Evolutionary conservation across 30 jellyfish, hydroid and myxozoan genomes (phyloP).

Genomic region (Mastigias papua): DNA sequence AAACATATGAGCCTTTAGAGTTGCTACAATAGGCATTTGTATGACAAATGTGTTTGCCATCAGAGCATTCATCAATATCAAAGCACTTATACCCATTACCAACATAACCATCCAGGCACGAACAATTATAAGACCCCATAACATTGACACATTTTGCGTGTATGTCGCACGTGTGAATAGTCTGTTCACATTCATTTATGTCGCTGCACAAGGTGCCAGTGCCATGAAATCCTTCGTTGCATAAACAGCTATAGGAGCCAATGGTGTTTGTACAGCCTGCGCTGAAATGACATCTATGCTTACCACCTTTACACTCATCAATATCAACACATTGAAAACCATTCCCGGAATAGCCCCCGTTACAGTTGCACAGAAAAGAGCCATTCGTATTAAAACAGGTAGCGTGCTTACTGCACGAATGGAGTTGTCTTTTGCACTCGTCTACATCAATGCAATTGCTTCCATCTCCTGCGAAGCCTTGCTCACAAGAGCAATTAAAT

Average conservation of each 20-base stretch:
- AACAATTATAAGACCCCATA: conserved; percentile 77
- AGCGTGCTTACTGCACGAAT: conserved; percentile 27
- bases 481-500: conserved; percentile 41
- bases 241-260: conserved; percentile 51
- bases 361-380: conserved; percentile 15
- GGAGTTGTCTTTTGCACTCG: conserved; percentile 35
- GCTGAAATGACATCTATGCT: conserved; percentile 39
- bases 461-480: conserved; percentile 65
- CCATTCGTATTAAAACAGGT: conserved; percentile 29
- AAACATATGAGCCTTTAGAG: conserved; percentile 71
- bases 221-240: conserved; percentile 74
- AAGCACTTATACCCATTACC: conserved; percentile 82
- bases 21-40: conserved; percentile 59
- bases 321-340: conserved; percentile 36
- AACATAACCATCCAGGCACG: conserved; percentile 74
- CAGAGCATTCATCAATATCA: conserved; percentile 78
- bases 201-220: conserved; percentile 72
- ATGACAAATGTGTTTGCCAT: conserved; percentile 56
- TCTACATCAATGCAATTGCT: conserved; percentile 44
- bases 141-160: conserved; percentile 71
- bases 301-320: conserved; percentile 35
- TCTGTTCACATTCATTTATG: conserved; percentile 57
- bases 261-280: conserved; percentile 40
- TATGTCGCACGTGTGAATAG: conserved; percentile 41
- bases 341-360: conserved; percentile 26